Conservation (phyloP, 2,113 vertebrate species). For the Tamias sibiricus region DNA sequence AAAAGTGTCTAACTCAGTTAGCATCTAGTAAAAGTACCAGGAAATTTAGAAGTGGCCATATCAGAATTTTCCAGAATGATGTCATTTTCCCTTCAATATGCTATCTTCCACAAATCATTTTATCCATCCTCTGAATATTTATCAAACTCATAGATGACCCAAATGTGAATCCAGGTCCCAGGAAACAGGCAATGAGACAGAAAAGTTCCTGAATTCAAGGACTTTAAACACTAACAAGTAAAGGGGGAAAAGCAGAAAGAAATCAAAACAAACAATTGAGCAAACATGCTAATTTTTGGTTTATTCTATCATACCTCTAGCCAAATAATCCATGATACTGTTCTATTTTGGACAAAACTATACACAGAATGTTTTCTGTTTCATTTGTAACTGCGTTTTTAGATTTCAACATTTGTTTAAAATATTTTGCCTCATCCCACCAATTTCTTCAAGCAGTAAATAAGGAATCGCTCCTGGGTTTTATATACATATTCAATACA, state of each 20-base stretch:
- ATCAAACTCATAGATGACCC: neutral
- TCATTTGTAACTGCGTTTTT: neutral
- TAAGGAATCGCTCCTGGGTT: neutral
- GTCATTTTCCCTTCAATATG: neutral
- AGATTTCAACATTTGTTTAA: neutral
- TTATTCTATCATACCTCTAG: neutral
- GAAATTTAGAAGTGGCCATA: neutral
- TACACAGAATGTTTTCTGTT: neutral
- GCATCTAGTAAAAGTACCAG: neutral
- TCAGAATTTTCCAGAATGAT: constrained; percentile 35
- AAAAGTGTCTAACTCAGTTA: neutral
- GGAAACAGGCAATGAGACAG: neutral
- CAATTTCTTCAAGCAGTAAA: neutral
- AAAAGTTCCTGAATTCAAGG: neutral
- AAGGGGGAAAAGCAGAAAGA: neutral
- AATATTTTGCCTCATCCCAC: neutral
- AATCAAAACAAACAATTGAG: neutral
- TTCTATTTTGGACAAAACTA: neutral
- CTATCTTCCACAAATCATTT: neutral
- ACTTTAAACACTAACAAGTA: neutral
- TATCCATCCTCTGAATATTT: constrained; percentile 20
- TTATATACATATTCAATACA: neutral
- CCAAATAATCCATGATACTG: neutral
- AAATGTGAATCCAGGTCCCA: neutral
- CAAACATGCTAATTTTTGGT: neutral